phyloP scores from a whole-genome alignment of 2,888 invertebrate species.

The Limnephilus rhombicus region DNA sequence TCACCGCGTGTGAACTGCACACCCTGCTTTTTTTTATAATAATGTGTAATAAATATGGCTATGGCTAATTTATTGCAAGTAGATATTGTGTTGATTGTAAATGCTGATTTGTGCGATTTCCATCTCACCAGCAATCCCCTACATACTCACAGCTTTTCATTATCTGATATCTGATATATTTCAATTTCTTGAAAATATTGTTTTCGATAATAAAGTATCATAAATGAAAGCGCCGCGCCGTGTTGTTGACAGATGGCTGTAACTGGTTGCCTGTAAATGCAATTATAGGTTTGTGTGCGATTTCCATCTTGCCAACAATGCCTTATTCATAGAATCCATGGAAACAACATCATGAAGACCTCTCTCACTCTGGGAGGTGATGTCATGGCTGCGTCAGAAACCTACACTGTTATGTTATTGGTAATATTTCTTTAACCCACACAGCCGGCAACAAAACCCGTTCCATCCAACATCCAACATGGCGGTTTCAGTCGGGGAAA shows the following conservation, averaged over 20 bases:
- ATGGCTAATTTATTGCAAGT: background rate
- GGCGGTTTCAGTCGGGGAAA: background rate
- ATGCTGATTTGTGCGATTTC: background rate
- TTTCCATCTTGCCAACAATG: conserved; percentile 5
- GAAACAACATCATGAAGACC: conserved; percentile 25
- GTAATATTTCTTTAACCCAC: conserved; percentile 51
- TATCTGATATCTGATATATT: background rate
- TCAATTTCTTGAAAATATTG: background rate
- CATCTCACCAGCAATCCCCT: background rate
- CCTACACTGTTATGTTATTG: conserved; percentile 60
- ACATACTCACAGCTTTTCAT: background rate
- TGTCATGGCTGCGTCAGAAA: conserved; percentile 52
- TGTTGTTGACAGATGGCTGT: background rate
- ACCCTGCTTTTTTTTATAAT: no score
- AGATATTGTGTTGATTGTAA: background rate
- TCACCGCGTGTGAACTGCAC: no score
- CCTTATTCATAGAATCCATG: conserved; percentile 14
- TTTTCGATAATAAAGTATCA: background rate
- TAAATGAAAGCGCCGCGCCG: background rate
- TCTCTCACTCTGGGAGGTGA: conserved; percentile 56
- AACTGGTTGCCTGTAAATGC: background rate
- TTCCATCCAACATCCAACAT: conserved; percentile 13
- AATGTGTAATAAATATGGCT: no score
- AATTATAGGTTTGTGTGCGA: background rate
- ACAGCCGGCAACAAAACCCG: conserved; percentile 35